Evolutionary conservation across 2,113 vertebrate genomes (phyloP).

Genomic region (Mellivora capensis): DNA sequence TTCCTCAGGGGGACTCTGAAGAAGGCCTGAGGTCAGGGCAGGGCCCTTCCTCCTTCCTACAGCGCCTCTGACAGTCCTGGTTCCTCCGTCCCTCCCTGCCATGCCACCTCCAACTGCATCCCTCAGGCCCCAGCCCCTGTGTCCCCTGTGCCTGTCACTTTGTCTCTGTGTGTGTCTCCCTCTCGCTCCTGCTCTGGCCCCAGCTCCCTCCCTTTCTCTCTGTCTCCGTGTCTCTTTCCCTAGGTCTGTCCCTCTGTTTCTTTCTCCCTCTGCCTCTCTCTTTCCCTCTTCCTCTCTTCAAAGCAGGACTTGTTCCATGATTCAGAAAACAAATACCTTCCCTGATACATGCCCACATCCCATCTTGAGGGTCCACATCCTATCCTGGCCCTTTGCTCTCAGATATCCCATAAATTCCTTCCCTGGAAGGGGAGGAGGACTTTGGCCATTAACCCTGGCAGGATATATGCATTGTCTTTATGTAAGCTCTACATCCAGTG

Average conservation of each 20-base stretch:
- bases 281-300: neutral
- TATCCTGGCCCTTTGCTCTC: neutral
- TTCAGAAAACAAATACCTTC: neutral
- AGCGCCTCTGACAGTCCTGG: accelerated
- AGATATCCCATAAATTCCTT: neutral
- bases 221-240: accelerated
- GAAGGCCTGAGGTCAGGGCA: neutral
- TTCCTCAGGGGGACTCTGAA: constrained; percentile 83
- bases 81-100: accelerated
- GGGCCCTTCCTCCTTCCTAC: too few species aligned
- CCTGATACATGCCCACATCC: too few species aligned
- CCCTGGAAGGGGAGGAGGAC: neutral
- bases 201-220: accelerated
- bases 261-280: neutral
- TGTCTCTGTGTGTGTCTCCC: neutral
- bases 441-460: neutral
- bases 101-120: accelerated
- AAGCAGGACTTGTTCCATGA: neutral
- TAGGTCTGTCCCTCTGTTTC: neutral
- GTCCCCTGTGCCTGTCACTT: accelerated
- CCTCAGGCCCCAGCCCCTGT: accelerated
- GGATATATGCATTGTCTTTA: neutral
- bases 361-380: neutral
- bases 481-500: neutral
- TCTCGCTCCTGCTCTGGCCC: neutral